Evolutionary conservation across 1,140 invertebrate species (phyloP).

Genomic region (Callitettix versicolor): DNA sequence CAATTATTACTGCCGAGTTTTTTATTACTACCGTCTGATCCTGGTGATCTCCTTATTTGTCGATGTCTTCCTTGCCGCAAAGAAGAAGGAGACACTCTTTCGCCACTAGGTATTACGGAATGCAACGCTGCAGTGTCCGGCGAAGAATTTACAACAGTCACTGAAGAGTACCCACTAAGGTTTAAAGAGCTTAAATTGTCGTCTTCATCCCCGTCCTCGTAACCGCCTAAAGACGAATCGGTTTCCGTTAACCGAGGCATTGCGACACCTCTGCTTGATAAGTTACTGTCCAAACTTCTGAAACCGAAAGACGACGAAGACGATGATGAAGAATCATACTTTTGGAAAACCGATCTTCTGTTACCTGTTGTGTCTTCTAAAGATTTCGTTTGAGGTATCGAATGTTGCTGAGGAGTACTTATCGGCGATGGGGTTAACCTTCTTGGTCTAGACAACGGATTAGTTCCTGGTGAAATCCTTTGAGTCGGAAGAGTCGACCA

Average conservation of each 20-base stretch:
- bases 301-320: conserved; percentile 45
- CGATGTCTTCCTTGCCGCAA: conserved; percentile 6
- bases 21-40: conserved; percentile 20
- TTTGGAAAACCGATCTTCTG: conserved; percentile 40
- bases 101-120: neutral
- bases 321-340: conserved; percentile 43
- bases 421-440: conserved; percentile 25
- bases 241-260: conserved; percentile 45
- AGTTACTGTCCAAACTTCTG: conserved; percentile 40
- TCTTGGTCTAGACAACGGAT: conserved; percentile 13
- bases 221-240: conserved; percentile 43
- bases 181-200: conserved; percentile 32
- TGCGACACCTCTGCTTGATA: neutral
- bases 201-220: conserved; percentile 44
- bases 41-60: conserved; percentile 20
- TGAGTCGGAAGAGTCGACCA: conserved; percentile 5
- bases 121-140: conserved; percentile 15
- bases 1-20: conserved; percentile 19
- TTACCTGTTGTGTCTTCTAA: conserved; percentile 41
- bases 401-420: conserved; percentile 28
- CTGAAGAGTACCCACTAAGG: conserved; percentile 20
- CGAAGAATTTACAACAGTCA: conserved; percentile 23
- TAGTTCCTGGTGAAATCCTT: conserved; percentile 9
- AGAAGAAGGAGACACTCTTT: conserved; percentile 7
- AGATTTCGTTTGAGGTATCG: conserved; percentile 42